Conservation (phyloP, 2,113 vertebrate genomes). For the Murina feae region DNA sequence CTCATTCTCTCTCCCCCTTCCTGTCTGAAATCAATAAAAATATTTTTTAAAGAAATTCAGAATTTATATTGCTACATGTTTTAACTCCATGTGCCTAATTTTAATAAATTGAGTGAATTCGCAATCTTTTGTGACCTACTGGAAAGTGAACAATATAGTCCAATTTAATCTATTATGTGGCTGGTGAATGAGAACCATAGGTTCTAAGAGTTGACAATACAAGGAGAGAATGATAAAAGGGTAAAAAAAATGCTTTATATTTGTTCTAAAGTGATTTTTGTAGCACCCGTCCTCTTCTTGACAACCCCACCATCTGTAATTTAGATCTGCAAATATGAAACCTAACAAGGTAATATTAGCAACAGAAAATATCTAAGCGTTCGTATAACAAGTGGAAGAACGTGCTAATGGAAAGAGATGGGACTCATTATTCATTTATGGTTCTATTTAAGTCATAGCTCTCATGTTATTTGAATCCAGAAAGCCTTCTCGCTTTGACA, state of each 20-base stretch:
- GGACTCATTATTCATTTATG: constrained; percentile 25
- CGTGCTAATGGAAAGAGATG: background rate
- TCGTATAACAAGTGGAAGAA: background rate
- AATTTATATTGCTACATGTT: background rate
- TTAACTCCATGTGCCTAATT: constrained; percentile 2
- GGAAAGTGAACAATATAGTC: background rate
- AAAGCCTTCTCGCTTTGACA: background rate
- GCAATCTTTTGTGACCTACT: constrained; percentile 14
- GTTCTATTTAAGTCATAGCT: constrained; percentile 13
- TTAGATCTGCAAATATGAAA: background rate
- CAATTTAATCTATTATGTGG: background rate
- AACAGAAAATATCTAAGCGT: constrained; percentile 14
- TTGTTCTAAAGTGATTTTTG: background rate
- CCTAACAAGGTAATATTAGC: constrained; percentile 42
- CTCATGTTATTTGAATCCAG: constrained; percentile 33
- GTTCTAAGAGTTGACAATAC: background rate
- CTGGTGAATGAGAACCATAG: background rate
- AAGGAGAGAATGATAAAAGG: background rate
- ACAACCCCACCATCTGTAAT: background rate
- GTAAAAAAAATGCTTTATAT: background rate
- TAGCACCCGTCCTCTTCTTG: background rate
- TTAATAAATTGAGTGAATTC: background rate
- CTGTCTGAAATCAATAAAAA: no score
- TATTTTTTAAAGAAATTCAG: background rate
- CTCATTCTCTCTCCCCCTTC: no score